A percentile compares a stretch with the other conserved stretches of the same genome.
Conservation (phyloP, 2,113 vertebrate genomes). For the Thunnus maccoyii region DNA sequence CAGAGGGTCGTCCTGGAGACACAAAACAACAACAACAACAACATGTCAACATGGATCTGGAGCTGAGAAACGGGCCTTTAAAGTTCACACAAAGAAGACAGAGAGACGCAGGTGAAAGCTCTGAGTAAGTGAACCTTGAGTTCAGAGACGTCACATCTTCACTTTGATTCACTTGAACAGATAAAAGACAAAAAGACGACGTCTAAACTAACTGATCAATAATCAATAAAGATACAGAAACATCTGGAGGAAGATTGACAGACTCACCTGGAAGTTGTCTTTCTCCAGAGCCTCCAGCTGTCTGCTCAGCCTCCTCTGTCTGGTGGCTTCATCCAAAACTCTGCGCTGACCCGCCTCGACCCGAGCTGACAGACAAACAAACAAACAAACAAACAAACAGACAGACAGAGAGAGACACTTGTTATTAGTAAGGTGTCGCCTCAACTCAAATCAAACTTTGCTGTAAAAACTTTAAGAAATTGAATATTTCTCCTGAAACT, state of each 20-base stretch:
- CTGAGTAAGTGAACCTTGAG: too few species aligned
- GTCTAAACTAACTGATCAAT: too few species aligned
- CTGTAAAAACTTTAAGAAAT: too few species aligned
- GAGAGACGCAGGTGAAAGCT: too few species aligned
- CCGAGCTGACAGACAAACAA: conserved; percentile 67
- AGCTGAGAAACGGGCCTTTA: background rate
- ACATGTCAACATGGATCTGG: background rate
- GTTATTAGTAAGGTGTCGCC: too few species aligned
- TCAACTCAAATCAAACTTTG: background rate
- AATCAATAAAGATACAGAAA: too few species aligned
- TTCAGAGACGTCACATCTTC: too few species aligned
- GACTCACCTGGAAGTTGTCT: conserved; percentile 89
- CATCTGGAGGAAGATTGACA: background rate
- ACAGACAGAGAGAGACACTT: background rate
- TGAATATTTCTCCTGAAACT: too few species aligned
- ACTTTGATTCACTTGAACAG: too few species aligned
- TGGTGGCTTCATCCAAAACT: conserved; percentile 89
- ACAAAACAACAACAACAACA: conserved; percentile 2
- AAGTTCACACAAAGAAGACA: too few species aligned
- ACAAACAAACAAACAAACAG: background rate
- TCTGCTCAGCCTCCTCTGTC: conserved; percentile 87
- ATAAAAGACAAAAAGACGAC: too few species aligned
- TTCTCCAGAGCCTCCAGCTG: conserved; percentile 94
- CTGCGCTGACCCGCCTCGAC: conserved; percentile 88
- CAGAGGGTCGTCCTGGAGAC: conserved; percentile 90